Percentiles rank a stretch among this genome's conserved stretches.
Conservation (phyloP, 2,113 vertebrate genomes). For the Nestor notabilis region DNA sequence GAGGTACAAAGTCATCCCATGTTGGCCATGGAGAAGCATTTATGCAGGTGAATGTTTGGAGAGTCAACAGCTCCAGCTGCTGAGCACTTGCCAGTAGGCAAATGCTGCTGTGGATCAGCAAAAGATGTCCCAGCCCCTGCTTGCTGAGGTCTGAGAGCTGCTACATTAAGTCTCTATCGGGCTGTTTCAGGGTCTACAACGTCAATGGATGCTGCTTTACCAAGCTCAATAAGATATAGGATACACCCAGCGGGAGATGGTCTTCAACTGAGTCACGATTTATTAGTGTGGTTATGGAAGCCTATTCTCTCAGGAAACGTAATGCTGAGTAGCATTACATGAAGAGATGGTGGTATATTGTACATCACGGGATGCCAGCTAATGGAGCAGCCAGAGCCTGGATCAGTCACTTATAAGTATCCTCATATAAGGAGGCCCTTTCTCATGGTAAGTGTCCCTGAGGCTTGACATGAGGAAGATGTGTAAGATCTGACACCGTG, state of each 20-base stretch:
- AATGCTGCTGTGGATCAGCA: background rate
- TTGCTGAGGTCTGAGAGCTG: background rate
- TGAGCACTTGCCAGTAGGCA: rapidly evolving
- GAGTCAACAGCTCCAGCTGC: background rate
- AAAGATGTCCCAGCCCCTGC: background rate
- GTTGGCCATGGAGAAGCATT: rapidly evolving
- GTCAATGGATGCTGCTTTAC: background rate
- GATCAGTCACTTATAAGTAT: rapidly evolving
- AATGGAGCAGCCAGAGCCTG: background rate
- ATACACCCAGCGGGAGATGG: rapidly evolving
- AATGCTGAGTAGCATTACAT: background rate
- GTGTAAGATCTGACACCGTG: background rate
- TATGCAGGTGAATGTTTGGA: background rate
- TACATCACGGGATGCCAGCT: rapidly evolving
- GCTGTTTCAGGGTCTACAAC: background rate
- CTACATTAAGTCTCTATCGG: background rate
- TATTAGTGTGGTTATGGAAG: background rate
- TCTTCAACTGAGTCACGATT: background rate
- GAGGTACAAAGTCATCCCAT: background rate
- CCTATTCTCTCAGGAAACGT: background rate
- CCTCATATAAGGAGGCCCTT: rapidly evolving
- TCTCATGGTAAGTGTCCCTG: background rate
- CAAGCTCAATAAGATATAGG: background rate
- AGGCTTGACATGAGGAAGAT: background rate
- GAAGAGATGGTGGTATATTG: background rate